Base-by-base conservation (phyloP, 2,888 invertebrate species). In the Microplitis deprimator region DNA sequence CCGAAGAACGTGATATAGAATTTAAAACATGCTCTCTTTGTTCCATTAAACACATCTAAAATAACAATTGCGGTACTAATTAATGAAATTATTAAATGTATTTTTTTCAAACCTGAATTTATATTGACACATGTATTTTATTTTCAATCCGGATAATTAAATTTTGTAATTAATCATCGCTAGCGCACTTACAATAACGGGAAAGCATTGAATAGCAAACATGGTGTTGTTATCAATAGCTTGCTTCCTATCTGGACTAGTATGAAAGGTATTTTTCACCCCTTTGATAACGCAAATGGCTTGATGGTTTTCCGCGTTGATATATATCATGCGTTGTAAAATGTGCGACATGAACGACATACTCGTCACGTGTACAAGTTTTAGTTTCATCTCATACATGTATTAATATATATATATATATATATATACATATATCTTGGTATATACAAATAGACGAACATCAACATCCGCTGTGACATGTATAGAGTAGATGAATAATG, bases 321-420 rank as follows among this genome's bases (percentile, higher is more conserved):
- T 13, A 50, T 50, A 50, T 5, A 13, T 50, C 50, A 50, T 8
- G 50, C 50, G 13, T 50, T 8, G 13, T 50, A 13, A 13, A 50
- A 50, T 50, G 10, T 5, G 50, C 50, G 13, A 50, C 50, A 13
- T 50, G 50, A 5, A 13, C 50, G 50, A 50, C 50, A 13, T 50
- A 50, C 1, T 50, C 10, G 50, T 50, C 50, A 50, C 13, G 50
- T 50, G 50, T 50, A 50, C 13, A 50, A 50, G 50, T 50, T 50
- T 50, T 50, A 13, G 50, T 50, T 50, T 50, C 50, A 10, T 50
- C 50, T 50, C 13, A 50, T 50, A 7, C 20, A 13, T 64, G 41
- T n/a, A 68, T 29, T 41, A 29, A 40, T 68, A 38, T 40, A 68
- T 8, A 39, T 68, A 68, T 40, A 68, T 6, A 17, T n/a, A 20